Evolutionary conservation across 2,113 vertebrate genomes (phyloP).

Genomic region (Mastomys coucha): DNA sequence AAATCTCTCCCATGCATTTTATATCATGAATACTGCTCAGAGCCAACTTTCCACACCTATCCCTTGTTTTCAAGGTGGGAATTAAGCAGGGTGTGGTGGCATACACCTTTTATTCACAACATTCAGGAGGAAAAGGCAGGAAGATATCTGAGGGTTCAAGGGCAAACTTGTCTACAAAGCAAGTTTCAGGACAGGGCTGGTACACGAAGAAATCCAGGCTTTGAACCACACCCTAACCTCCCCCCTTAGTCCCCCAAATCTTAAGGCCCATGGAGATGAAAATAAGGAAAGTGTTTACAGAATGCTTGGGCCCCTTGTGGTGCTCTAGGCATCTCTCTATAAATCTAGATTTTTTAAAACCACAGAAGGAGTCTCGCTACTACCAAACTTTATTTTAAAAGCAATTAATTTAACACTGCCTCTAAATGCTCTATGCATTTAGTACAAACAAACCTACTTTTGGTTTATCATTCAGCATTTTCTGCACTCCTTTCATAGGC

Average conservation of each 20-base stretch:
- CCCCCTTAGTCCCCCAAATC: neutral
- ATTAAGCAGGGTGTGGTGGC: neutral
- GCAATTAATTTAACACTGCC: neutral
- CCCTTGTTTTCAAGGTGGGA: slow-evolving; percentile 19
- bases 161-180: neutral
- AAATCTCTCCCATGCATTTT: neutral
- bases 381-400: neutral
- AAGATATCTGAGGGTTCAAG: neutral
- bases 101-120: neutral
- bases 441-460: neutral
- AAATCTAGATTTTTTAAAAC: slow-evolving; percentile 3
- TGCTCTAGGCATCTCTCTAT: neutral
- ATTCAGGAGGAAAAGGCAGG: neutral
- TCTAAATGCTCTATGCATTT: neutral
- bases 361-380: neutral
- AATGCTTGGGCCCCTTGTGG: neutral
- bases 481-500: neutral
- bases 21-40: neutral
- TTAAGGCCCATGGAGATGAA: neutral
- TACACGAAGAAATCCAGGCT: neutral
- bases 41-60: neutral
- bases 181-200: neutral
- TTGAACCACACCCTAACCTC: neutral
- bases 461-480: neutral
- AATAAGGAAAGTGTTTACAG: neutral